These are phyloP conservation scores for Eueides isabella DNA, from an alignment of 1,140 invertebrate species.

Conservation along the genomic window DNA sequence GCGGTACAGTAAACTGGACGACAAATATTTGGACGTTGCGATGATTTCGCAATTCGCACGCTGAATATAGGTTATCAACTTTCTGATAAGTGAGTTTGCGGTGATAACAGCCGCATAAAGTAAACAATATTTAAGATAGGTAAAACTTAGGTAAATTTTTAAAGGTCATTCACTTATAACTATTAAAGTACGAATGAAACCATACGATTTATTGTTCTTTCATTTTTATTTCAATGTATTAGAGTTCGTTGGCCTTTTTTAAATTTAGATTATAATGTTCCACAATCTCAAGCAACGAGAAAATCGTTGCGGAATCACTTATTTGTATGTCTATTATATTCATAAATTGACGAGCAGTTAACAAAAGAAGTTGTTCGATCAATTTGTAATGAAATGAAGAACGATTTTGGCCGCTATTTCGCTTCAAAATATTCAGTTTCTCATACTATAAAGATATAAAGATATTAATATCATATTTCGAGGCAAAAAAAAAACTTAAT, in stretches of 20 bases:
- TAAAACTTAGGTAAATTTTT: not conserved
- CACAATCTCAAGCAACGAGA: too few relatives aligned
- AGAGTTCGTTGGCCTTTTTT: too few relatives aligned
- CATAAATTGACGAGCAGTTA: too few relatives aligned
- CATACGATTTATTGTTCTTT: not conserved
- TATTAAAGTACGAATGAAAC: not conserved
- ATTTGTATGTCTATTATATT: too few relatives aligned
- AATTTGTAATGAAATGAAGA: not conserved
- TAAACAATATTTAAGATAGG: not conserved
- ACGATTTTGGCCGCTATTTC: not conserved
- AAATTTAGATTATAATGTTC: too few relatives aligned
- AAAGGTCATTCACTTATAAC: not conserved
- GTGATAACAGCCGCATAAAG: slow-evolving; percentile 35
- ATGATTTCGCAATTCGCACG: slow-evolving; percentile 40
- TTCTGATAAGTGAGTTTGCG: slow-evolving; percentile 41
- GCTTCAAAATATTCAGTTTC: not conserved
- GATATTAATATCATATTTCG: not conserved
- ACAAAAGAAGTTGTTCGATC: too few relatives aligned
- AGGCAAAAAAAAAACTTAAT: not conserved
- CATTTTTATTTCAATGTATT: too few relatives aligned
- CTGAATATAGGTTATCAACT: slow-evolving; percentile 52
- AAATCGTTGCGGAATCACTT: too few relatives aligned
- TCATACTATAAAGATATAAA: not conserved
- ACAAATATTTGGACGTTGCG: slow-evolving; percentile 43
- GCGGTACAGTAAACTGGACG: slow-evolving; percentile 30